Conservation (phyloP, 2,888 invertebrate genomes). For the Archaeoteleia sp. region DNA sequence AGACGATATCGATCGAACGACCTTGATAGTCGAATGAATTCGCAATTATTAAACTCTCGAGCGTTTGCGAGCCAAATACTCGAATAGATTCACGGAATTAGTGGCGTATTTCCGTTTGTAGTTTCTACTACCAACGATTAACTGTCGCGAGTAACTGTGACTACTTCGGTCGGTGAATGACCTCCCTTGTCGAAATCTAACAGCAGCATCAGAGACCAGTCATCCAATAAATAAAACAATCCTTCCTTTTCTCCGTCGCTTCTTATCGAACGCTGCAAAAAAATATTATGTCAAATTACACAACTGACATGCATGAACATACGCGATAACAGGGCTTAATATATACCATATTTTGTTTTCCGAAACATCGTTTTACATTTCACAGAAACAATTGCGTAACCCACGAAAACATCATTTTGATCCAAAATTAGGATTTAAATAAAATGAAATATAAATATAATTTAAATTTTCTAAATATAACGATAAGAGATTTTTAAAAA, state of each 20-base stretch:
- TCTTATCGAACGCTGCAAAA: constrained; percentile 19
- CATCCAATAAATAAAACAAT: constrained; percentile 46
- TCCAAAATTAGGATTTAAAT: too few relatives aligned
- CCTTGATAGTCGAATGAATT: constrained; percentile 37
- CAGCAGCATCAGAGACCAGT: constrained; percentile 40
- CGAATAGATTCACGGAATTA: constrained; percentile 29
- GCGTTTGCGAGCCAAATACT: constrained; percentile 16
- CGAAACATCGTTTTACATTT: too few relatives aligned
- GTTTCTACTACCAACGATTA: constrained; percentile 44
- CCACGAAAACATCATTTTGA: too few relatives aligned
- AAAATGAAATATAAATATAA: too few relatives aligned
- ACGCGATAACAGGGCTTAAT: too few relatives aligned
- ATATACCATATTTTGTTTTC: too few relatives aligned
- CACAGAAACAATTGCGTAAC: too few relatives aligned
- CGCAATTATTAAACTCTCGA: constrained; percentile 31
- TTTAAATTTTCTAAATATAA: too few relatives aligned
- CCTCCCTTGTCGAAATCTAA: constrained; percentile 53
- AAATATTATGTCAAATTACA: constrained; percentile 10
- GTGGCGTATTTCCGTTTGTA: constrained; percentile 50
- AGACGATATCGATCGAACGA: constrained; percentile 23
- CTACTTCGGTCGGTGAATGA: constrained; percentile 57
- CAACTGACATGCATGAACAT: too few relatives aligned
- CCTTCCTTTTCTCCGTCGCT: constrained; percentile 29
- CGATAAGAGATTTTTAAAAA: too few relatives aligned
- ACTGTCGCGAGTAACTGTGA: constrained; percentile 51